phyloP scores from a whole-genome alignment of 2,888 invertebrate genomes.

The Seira ritae region DNA sequence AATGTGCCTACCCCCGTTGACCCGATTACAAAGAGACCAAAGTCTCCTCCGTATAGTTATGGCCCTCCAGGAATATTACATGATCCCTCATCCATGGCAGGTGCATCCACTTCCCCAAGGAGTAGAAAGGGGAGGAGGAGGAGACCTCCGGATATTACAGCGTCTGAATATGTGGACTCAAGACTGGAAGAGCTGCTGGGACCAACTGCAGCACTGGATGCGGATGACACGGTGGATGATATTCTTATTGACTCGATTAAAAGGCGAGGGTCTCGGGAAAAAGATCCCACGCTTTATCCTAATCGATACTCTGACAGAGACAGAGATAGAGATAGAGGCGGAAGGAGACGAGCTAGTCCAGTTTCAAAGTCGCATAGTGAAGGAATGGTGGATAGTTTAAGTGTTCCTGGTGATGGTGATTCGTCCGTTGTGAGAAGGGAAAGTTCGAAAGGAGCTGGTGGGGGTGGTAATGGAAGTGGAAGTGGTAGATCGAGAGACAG shows the following conservation, averaged over 20 bases:
- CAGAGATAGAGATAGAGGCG: background rate
- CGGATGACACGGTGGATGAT: conserved; percentile 62
- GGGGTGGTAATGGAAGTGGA: background rate
- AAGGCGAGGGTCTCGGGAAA: conserved; percentile 54
- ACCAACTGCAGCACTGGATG: conserved; percentile 38
- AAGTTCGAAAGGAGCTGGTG: conserved; percentile 27
- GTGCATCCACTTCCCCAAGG: conserved; percentile 35
- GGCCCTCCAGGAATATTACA: conserved; percentile 69
- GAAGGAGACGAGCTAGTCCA: conserved; percentile 37
- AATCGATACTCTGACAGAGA: conserved; percentile 26
- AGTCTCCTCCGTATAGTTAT: conserved; percentile 68
- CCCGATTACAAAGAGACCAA: conserved; percentile 49
- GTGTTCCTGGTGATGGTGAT: conserved; percentile 41
- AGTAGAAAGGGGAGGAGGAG: conserved; percentile 39
- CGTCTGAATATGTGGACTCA: conserved; percentile 68
- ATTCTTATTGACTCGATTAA: conserved; percentile 58
- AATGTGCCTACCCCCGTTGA: conserved; percentile 60
- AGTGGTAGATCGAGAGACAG: conserved; percentile 18
- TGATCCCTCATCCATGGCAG: conserved; percentile 50
- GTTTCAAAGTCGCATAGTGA: conserved; percentile 28
- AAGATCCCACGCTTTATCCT: conserved; percentile 9
- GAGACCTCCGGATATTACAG: conserved; percentile 32
- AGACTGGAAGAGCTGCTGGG: conserved; percentile 70
- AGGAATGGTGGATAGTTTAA: conserved; percentile 32
- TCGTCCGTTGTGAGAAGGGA: conserved; percentile 34